Conservation (phyloP, 2,113 vertebrate species). For the Girardinichthys multiradiatus region DNA sequence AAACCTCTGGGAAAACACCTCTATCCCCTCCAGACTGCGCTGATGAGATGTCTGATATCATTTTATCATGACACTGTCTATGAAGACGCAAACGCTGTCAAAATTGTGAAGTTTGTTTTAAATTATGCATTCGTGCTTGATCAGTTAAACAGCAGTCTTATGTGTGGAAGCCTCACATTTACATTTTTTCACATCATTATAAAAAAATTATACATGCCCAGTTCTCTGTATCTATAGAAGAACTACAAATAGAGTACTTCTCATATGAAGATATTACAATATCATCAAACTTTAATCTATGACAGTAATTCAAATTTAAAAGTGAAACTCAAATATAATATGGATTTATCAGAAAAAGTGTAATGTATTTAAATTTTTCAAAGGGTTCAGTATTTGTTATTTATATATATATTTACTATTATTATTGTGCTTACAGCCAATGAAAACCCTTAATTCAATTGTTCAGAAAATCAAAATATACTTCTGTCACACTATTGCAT, state of each 20-base stretch:
- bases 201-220: neutral
- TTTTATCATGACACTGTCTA: constrained; percentile 5
- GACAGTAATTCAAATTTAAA: neutral
- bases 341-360: neutral
- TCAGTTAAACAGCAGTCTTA: constrained; percentile 4
- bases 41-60: neutral
- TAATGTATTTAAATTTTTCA: neutral
- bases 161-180: neutral
- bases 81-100: neutral
- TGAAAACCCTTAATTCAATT: neutral
- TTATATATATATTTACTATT: neutral
- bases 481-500: too few species aligned
- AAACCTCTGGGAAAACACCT: constrained; percentile 43
- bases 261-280: neutral
- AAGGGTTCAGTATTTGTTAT: neutral
- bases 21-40: neutral
- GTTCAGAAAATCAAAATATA: too few species aligned
- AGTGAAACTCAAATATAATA: neutral
- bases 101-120: neutral
- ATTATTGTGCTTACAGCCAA: neutral
- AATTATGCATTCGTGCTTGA: neutral
- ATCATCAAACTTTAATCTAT: neutral
- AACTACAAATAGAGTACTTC: neutral
- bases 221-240: neutral
- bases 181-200: neutral